These are phyloP conservation scores for Laothoe populi DNA, from an alignment of 2,888 invertebrate genomes.

Conservation along the genomic window DNA sequence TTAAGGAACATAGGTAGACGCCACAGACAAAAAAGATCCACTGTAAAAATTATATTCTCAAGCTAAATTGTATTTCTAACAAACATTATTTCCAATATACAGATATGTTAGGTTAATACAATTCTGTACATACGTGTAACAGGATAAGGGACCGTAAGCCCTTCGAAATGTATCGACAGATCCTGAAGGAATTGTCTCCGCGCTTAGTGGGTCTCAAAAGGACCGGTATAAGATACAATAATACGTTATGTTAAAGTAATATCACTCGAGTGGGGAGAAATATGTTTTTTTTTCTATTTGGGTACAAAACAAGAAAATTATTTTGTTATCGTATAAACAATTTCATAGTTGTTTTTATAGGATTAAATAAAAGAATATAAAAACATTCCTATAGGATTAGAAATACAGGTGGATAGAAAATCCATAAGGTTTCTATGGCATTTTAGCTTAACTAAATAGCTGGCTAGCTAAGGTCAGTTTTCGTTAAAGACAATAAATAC, in stretches of 20 bases:
- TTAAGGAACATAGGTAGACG: not conserved
- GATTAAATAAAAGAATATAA: too few species aligned
- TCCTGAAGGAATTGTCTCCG: slow-evolving; percentile 8
- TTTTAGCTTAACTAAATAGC: too few species aligned
- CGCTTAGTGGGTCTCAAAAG: slow-evolving; percentile 1
- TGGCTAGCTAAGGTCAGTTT: too few species aligned
- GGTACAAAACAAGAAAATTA: not conserved
- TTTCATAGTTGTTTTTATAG: too few species aligned
- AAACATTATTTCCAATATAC: slow-evolving; percentile 15
- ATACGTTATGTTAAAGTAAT: not conserved
- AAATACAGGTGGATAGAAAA: too few species aligned
- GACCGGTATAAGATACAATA: not conserved
- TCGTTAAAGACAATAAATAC: too few species aligned
- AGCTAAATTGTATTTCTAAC: not conserved
- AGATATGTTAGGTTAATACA: slow-evolving; percentile 9
- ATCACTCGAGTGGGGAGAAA: not conserved
- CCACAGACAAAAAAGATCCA: not conserved
- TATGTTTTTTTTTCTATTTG: not conserved
- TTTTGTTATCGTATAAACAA: too few species aligned
- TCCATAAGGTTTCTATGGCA: too few species aligned
- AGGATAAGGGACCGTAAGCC: slow-evolving; percentile 17
- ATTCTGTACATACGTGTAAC: slow-evolving; percentile 13
- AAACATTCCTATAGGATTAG: too few species aligned
- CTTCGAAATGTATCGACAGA: slow-evolving; percentile 17
- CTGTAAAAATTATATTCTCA: not conserved